phyloP scores from a whole-genome alignment of 2,888 invertebrate genomes.

The Drosophila buzzatii region DNA sequence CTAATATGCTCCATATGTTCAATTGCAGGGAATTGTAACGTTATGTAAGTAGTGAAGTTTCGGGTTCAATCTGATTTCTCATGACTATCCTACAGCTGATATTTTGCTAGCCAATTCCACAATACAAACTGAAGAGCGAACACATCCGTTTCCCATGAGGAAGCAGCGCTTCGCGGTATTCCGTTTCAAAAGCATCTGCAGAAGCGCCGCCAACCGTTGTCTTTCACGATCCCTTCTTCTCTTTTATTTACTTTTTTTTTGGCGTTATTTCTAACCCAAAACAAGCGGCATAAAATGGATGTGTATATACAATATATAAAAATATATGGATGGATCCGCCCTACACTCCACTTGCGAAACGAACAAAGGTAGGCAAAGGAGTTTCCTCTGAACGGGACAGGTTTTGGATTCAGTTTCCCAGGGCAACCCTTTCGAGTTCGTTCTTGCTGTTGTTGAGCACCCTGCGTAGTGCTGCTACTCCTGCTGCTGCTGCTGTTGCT shows the following conservation, averaged over 20 bases:
- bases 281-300: constrained; percentile 34
- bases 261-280: constrained; percentile 64
- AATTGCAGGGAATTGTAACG: neutral
- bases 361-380: constrained; percentile 17
- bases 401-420: constrained; percentile 33
- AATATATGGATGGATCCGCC: constrained; percentile 17
- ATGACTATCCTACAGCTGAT: no score
- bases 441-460: constrained; percentile 30
- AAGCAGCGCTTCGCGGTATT: constrained; percentile 47
- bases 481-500: constrained; percentile 27
- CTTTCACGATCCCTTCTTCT: neutral
- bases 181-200: constrained; percentile 48
- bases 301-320: neutral
- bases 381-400: constrained; percentile 16
- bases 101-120: neutral
- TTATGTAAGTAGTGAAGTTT: neutral
- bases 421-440: constrained; percentile 45
- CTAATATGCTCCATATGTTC: neutral
- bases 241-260: constrained; percentile 18
- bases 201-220: constrained; percentile 41
- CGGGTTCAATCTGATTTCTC: neutral
- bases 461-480: constrained; percentile 23
- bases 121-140: neutral
- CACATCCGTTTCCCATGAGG: constrained; percentile 54
- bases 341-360: constrained; percentile 17